Base-by-base conservation (phyloP, 2,113 vertebrate species). In the Malurus cyaneus region DNA sequence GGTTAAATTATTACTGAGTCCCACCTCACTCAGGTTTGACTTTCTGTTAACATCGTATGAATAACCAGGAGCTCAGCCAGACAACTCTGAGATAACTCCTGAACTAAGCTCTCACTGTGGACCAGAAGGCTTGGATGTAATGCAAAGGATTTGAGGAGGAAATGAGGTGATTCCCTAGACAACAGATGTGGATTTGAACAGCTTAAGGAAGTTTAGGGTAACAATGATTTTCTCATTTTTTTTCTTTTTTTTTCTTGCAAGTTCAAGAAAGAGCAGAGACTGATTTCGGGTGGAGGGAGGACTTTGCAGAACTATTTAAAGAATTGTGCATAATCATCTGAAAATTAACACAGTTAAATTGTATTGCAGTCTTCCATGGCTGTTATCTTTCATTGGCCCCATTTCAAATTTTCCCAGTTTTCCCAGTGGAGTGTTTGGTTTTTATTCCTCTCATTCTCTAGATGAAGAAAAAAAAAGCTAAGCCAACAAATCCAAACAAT, bases 91-190 rank as follows among this genome's bases (percentile, higher is more conserved):
- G 94, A 87, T 69, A 77, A 89, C 80, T 83, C 15, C 8, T 59
- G 32, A 69, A 62, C 21, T 59, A 41, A 86, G 80, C 31, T 67
- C 74, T 90, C 21, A 15, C 54, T 28, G 18, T 83, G 71, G 74
- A 66, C 66, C 70, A 91, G 57, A 73, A 92, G 42, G 29, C 47
- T 82, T 70, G 74, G 52, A 90, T 52, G n/a, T 21, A 60, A 65
- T 46, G 42, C 69, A 36, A 69, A 88, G 94, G 65, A 73, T 62
- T 91, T 94, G 16, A 90, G 60, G 52, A 89, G 87, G 81, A 93
- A 94, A 89, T 56, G 17, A 90, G 60, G 67, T 85, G 88, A 95
- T 92, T 95, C 92, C 88, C 89, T 23, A 83, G 71, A 90, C 74
- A 73, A 54, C n/a, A 80, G 50, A 72, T 87, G 59, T 62, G 78